Evolutionary conservation across 92 coral and sea anemone species (phyloP).

Genomic region (Pocillopora meandrina): DNA sequence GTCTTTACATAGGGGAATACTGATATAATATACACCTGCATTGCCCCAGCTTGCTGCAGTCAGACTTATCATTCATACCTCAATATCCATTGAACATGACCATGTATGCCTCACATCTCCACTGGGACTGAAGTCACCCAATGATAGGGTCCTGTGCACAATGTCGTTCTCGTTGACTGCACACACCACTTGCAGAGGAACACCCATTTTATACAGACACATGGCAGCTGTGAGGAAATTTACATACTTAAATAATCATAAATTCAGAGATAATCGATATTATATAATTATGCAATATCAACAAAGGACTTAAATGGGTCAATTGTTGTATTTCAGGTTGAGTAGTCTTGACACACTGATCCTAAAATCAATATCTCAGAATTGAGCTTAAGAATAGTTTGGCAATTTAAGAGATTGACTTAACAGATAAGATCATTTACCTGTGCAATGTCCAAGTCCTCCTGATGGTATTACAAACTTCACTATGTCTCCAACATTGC

Average conservation of each 20-base stretch:
- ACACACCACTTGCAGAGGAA: constrained; percentile 74
- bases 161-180: constrained; percentile 90
- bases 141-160: constrained; percentile 70
- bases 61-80: constrained; percentile 48
- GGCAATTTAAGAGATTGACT: no score
- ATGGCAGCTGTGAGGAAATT: constrained; percentile 70
- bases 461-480: constrained; percentile 88
- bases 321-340: no score
- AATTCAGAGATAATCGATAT: no score
- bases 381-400: no score
- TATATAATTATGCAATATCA: no score
- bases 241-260: no score
- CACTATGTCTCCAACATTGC: constrained; percentile 62
- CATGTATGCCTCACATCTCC: constrained; percentile 56
- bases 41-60: not conserved
- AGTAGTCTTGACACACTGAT: no score
- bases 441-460: constrained; percentile 89
- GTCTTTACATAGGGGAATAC: no score
- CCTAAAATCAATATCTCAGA: no score
- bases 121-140: constrained; percentile 59
- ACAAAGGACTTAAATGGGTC: no score
- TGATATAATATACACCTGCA: not conserved
- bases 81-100: constrained; percentile 95
- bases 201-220: constrained; percentile 82
- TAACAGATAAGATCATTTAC: constrained; percentile 25